Conservation (phyloP, 1,140 invertebrate genomes). For the Lutraria rhynchaena region DNA sequence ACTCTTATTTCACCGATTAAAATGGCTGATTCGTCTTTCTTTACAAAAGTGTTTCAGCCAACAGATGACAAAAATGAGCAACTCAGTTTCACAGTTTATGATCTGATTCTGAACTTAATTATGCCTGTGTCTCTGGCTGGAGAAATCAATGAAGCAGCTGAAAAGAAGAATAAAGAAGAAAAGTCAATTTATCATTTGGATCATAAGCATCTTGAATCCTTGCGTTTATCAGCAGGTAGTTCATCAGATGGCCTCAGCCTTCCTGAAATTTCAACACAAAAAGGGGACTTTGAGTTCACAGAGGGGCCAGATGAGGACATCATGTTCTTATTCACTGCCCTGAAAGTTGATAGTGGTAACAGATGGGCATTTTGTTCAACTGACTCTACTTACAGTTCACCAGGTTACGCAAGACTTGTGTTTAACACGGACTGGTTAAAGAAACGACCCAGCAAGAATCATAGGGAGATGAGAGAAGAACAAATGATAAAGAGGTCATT, state of each 20-base stretch:
- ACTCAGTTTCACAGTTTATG: no score
- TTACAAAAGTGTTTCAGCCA: no score
- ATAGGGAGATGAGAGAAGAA: neutral
- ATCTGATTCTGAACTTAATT: neutral
- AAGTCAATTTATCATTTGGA: neutral
- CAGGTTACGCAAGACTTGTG: neutral
- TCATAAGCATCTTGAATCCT: neutral
- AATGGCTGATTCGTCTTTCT: no score
- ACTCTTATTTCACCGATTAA: no score
- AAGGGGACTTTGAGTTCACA: no score
- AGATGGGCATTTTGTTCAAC: neutral
- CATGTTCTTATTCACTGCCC: neutral
- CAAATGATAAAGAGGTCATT: neutral
- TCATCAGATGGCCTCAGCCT: neutral
- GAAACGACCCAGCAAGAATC: neutral
- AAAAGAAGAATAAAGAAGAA: neutral
- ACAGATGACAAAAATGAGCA: no score
- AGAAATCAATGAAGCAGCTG: neutral
- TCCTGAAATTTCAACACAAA: no score
- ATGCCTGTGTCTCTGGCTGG: neutral
- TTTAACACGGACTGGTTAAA: neutral
- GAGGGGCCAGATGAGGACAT: slow-evolving; percentile 21
- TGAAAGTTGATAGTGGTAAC: neutral
- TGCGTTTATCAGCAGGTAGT: neutral
- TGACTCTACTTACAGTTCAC: neutral